Evolutionary conservation across 2,113 vertebrate genomes (phyloP).

Genomic region (Trinectes maculatus): DNA sequence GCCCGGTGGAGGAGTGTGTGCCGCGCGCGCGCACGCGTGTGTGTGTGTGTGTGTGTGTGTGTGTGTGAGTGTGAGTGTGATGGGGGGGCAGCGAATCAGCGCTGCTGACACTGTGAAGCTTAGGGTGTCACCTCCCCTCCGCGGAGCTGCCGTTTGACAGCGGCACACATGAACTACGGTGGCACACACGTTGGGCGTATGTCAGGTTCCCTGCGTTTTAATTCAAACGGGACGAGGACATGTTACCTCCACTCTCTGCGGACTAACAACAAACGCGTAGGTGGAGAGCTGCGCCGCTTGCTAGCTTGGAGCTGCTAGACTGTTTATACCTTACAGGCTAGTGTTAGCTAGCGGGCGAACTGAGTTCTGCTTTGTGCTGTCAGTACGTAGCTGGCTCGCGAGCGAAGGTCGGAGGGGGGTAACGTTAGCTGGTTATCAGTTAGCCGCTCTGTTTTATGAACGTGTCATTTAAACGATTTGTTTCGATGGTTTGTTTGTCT

Average conservation of each 20-base stretch:
- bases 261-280: slow-evolving; percentile 46
- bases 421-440: slow-evolving; percentile 24
- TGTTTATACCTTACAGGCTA: no score
- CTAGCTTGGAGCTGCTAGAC: no score
- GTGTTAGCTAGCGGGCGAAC: slow-evolving; percentile 40
- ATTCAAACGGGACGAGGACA: slow-evolving; percentile 23
- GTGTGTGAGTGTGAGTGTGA: no score
- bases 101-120: slow-evolving; percentile 53
- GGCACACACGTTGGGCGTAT: no score
- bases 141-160: slow-evolving; percentile 75
- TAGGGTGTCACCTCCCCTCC: slow-evolving; percentile 68
- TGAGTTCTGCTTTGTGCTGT: slow-evolving; percentile 44
- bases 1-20: slow-evolving; percentile 32
- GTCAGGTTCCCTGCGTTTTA: slow-evolving; percentile 29
- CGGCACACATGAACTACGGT: slow-evolving; percentile 57
- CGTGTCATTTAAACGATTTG: slow-evolving; percentile 6
- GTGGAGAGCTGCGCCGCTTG: slow-evolving; percentile 37
- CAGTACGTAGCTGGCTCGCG: slow-evolving; percentile 31
- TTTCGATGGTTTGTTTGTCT: background rate
- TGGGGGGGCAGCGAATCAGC: slow-evolving; percentile 63
- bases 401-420: slow-evolving; percentile 62
- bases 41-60: no score
- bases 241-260: slow-evolving; percentile 36
- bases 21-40: no score
- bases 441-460: background rate